Conservation (phyloP, 1,140 invertebrate genomes). For the Zaprionus nigranus region DNA sequence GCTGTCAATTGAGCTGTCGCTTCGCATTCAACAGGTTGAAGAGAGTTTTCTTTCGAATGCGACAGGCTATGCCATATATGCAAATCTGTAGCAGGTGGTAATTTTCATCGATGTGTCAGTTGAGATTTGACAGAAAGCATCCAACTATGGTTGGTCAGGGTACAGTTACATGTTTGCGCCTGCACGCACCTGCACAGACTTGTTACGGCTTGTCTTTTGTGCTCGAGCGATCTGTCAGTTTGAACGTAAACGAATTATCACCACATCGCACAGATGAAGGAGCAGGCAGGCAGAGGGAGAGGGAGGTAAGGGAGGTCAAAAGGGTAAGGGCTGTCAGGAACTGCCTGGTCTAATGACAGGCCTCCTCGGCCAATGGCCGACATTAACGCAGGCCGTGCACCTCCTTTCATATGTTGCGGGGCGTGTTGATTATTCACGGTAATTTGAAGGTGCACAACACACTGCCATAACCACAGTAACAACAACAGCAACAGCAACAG, state of each 20-base stretch:
- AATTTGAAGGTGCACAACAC: constrained; percentile 38
- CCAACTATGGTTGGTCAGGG: not conserved
- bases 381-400: constrained; percentile 26
- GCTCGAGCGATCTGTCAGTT: constrained; percentile 38
- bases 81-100: not conserved
- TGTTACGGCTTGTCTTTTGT: constrained; percentile 10
- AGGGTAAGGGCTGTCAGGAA: constrained; percentile 15
- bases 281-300: not conserved
- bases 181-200: not conserved
- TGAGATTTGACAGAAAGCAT: not conserved
- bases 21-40: not conserved
- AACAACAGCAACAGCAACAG: constrained; percentile 7
- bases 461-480: constrained; percentile 10
- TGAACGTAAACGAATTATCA: constrained; percentile 34
- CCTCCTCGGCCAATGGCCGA: constrained; percentile 21
- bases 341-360: constrained; percentile 36
- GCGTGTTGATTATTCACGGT: constrained; percentile 47
- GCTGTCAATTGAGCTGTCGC: not conserved
- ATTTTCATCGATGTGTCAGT: constrained; percentile 2
- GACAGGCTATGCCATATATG: not conserved
- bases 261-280: constrained; percentile 6
- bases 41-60: not conserved
- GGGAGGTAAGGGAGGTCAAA: too few relatives aligned
- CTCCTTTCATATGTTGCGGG: constrained; percentile 49
- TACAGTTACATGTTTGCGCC: not conserved